Evolutionary conservation across 2,113 vertebrate genomes (phyloP).

Genomic region (Hemiprocne comata): DNA sequence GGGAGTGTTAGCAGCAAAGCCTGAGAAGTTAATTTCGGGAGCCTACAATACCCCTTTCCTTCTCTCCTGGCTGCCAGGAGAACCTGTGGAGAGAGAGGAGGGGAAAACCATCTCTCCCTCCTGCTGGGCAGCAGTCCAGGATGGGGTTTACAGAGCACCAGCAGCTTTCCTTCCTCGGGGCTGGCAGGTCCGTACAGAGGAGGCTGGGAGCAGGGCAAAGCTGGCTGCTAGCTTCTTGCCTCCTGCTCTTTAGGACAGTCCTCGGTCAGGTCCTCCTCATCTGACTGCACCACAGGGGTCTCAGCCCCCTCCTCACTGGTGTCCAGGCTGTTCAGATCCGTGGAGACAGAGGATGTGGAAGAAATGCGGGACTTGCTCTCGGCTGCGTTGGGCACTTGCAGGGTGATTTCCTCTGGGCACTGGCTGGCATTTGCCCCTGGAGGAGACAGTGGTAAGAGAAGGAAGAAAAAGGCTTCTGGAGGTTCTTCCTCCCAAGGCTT

Average conservation of each 20-base stretch:
- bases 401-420: constrained; percentile 74
- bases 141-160: not conserved
- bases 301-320: constrained; percentile 80
- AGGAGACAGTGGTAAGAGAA: constrained; percentile 12
- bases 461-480: not conserved
- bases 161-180: not conserved
- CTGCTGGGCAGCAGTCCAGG: constrained; percentile 23
- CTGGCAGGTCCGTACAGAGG: constrained; percentile 13
- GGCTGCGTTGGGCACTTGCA: constrained; percentile 57
- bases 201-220: constrained; percentile 9
- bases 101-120: not conserved
- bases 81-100: not conserved
- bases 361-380: constrained; percentile 83
- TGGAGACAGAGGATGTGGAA: constrained; percentile 86
- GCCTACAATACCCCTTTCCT: constrained; percentile 15
- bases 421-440: constrained; percentile 63
- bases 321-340: constrained; percentile 84
- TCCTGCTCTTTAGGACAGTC: constrained; percentile 75
- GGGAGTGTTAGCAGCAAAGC: constrained; percentile 71
- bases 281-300: constrained; percentile 89
- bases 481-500: not conserved
- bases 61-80: constrained; percentile 5
- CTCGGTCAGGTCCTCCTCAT: constrained; percentile 85
- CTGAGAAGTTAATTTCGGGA: constrained; percentile 61
- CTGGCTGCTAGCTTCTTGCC: constrained; percentile 73